phyloP scores from a whole-genome alignment of 2,113 vertebrate genomes.

The Prolemur simus region DNA sequence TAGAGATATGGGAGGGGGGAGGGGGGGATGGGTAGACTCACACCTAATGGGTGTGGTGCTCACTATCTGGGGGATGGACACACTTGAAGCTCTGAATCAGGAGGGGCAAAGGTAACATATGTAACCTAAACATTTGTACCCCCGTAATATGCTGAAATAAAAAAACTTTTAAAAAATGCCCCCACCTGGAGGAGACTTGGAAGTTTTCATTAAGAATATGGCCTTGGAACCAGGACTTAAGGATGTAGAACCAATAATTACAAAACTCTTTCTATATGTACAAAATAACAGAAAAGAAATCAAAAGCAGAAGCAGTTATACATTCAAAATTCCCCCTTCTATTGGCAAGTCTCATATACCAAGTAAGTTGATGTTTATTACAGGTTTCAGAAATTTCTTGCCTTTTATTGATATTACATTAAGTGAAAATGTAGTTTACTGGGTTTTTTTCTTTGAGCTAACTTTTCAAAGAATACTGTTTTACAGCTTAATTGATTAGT shows the following conservation, averaged over 20 bases:
- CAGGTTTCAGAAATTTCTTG: constrained; percentile 34
- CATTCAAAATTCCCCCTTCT: background rate
- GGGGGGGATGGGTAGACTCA: no score
- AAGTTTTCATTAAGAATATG: background rate
- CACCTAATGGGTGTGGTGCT: no score
- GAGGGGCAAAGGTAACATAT: no score
- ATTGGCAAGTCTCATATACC: background rate
- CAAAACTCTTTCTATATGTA: background rate
- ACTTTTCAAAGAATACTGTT: constrained; percentile 75
- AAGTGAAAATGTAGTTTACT: constrained; percentile 77
- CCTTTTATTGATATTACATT: constrained; percentile 56
- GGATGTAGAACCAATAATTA: background rate
- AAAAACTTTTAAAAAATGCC: background rate
- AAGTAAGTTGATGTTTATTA: background rate
- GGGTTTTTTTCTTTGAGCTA: constrained; percentile 52
- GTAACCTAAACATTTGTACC: no score
- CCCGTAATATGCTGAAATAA: no score
- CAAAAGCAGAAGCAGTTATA: background rate
- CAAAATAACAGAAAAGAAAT: background rate
- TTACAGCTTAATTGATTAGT: constrained; percentile 81
- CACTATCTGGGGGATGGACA: no score
- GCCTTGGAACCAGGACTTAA: background rate
- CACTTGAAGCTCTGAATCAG: no score
- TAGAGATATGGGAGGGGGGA: background rate
- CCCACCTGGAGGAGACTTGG: background rate